phyloP scores from a whole-genome alignment of 2,797 vertebrate species.

The Macroramphosus scolopax region DNA sequence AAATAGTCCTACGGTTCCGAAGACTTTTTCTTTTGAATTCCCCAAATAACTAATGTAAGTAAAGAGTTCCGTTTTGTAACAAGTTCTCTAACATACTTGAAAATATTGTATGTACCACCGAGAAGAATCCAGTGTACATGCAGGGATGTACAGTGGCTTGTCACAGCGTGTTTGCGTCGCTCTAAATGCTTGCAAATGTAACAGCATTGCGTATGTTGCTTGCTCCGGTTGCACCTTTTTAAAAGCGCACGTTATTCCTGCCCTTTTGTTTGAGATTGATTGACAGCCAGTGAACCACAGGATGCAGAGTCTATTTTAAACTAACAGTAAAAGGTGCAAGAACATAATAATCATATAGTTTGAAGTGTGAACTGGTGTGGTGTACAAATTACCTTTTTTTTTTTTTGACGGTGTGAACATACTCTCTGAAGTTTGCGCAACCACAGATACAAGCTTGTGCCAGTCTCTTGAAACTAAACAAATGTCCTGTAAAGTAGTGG shows the following conservation, averaged over 20 bases:
- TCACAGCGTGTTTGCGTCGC: constrained; percentile 7
- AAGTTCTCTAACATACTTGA: constrained; percentile 61
- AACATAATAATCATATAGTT: constrained; percentile 5
- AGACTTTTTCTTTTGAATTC: constrained; percentile 11
- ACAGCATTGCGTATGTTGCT: constrained; percentile 7
- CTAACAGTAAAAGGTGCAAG: no score
- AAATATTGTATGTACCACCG: constrained; percentile 36
- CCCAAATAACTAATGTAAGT: constrained; percentile 6
- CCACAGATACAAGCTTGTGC: no score
- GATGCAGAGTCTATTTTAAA: no score
- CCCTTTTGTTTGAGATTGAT: constrained; percentile 26
- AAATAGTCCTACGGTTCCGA: constrained; percentile 1
- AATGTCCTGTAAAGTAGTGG: no score
- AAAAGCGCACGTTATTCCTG: constrained; percentile 17
- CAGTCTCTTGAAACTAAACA: no score
- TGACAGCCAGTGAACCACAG: constrained; percentile 10
- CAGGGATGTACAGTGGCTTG: constrained; percentile 23
- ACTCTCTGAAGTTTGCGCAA: constrained; percentile 11
- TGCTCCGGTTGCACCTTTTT: constrained; percentile 19
- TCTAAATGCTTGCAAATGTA: constrained; percentile 11
- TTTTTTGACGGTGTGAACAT: no score
- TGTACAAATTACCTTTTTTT: no score
- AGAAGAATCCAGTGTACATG: constrained; percentile 13
- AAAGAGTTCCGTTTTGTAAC: no score
- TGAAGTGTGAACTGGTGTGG: no score